Conservation (phyloP, 2,888 invertebrate genomes). For the Polymixis lichenea region DNA sequence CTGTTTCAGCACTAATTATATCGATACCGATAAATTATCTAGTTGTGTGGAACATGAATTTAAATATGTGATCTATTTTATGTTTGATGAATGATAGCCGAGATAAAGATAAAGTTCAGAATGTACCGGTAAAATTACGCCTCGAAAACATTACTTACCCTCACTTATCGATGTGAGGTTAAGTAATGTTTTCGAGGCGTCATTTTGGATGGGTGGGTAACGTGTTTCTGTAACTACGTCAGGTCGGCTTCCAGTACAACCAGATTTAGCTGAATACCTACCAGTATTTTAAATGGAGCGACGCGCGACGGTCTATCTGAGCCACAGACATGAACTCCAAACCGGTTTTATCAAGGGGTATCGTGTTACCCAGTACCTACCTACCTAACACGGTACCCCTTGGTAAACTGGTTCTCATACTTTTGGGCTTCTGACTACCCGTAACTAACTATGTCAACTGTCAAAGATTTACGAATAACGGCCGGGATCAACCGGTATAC, state of each 20-base stretch:
- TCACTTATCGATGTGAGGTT: constrained; percentile 5
- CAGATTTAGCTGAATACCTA: neutral
- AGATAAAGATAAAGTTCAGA: constrained; percentile 17
- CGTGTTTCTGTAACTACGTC: neutral
- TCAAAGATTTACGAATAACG: neutral
- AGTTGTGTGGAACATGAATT: constrained; percentile 65
- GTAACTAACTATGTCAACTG: neutral
- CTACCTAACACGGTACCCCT: no score
- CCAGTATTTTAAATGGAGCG: neutral
- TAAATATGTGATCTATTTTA: constrained; percentile 40
- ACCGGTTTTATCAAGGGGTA: no score
- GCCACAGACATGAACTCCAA: no score
- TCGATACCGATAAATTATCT: constrained; percentile 63
- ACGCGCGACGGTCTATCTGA: neutral
- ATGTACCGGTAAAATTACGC: no score
- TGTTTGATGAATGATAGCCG: constrained; percentile 14
- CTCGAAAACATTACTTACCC: no score
- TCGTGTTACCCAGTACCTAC: no score
- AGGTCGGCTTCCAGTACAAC: no score
- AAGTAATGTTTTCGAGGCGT: neutral
- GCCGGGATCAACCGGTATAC: neutral
- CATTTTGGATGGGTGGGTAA: neutral
- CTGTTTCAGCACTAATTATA: constrained; percentile 53
- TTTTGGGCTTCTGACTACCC: neutral
- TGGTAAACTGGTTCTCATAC: no score